Percentiles rank a stretch among this genome's conserved stretches.
Conservation (phyloP, 2,113 vertebrate species). For the Seriola rivoliana region DNA sequence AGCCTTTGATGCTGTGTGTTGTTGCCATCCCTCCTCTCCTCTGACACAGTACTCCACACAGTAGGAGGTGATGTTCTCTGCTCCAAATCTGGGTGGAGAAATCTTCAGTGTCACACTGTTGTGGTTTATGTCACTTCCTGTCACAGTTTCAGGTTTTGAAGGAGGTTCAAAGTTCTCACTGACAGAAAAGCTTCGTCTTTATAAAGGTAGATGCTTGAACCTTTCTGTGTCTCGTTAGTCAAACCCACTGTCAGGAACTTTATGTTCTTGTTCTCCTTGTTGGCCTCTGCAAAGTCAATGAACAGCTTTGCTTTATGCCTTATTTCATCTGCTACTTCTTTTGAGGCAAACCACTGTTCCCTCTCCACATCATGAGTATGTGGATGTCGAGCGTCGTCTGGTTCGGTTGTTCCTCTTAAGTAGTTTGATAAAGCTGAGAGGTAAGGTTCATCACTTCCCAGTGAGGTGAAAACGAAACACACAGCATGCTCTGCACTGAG, state of each 20-base stretch:
- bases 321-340: background rate
- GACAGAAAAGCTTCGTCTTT: background rate
- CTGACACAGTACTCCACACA: conserved; percentile 47
- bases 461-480: conserved; percentile 65
- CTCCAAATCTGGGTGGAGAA: conserved; percentile 53
- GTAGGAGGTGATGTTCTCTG: conserved; percentile 50
- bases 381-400: background rate
- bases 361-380: conserved; percentile 13
- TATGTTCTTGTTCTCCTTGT: conserved; percentile 18
- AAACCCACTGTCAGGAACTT: conserved; percentile 42
- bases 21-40: conserved; percentile 54
- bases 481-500: conserved; percentile 14
- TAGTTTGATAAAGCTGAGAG: conserved; percentile 48
- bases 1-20: background rate
- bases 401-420: conserved; percentile 4
- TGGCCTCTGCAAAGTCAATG: conserved; percentile 61
- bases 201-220: conserved; percentile 50
- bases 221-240: background rate
- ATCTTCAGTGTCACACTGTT: conserved; percentile 58
- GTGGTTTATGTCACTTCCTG: conserved; percentile 13
- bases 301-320: conserved; percentile 38
- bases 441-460: conserved; percentile 44
- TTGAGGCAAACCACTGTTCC: conserved; percentile 48
- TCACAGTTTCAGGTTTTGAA: conserved; percentile 57
- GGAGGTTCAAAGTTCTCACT: conserved; percentile 51